Base-by-base conservation (phyloP, 1,140 invertebrate genomes). In the Trialeurodes vaporariorum region DNA sequence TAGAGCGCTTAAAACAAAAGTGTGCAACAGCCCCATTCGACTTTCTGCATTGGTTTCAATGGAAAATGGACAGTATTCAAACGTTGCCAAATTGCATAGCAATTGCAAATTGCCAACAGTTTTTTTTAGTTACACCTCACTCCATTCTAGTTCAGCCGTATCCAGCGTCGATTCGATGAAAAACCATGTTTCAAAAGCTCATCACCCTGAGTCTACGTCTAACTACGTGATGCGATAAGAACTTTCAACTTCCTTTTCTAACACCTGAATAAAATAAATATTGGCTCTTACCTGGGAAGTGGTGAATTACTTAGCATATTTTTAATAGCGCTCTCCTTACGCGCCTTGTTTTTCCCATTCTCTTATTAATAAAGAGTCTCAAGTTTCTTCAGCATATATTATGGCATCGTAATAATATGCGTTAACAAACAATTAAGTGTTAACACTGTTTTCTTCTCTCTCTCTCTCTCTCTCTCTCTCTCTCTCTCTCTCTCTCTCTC, bases 381-480 rank as follows among this genome's bases (percentile, higher is more conserved):
- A 24, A 1, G 61, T 26, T 34, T 25, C 62, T 25, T 26, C 62
- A 22, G 23, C 25, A n/a, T 23, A 25, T 9, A 61, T 61, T 27
- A 63, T 5, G 9, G 25, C 62, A 34, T 63, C 13, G n/a, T 49
- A 49, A 63, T 27, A 27, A 63, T 26, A 34, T 34, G 26, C 24
- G 62, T 34, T 63, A 63, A 27, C 26, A 63, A 63, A 26, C 34
- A 63, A 27, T 26, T 34, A 27, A 63, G 34, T 63, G 34, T 26
- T 26, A 26, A 63, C 62, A 63, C 1, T 25, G 26, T 61, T 25
- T 25, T 61, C 24, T 17, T 22, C 22, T 61, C 22, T 25, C 25
- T 60, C 1, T 60, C 2, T 9, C 17, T 61, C 60, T 61, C 60
- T 12, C 60, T 61, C 60, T 25, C 60, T 61, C 60, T 12, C 26